Base-by-base conservation (phyloP, 2,797 vertebrate genomes). In the Chaetophractus vellerosus region DNA sequence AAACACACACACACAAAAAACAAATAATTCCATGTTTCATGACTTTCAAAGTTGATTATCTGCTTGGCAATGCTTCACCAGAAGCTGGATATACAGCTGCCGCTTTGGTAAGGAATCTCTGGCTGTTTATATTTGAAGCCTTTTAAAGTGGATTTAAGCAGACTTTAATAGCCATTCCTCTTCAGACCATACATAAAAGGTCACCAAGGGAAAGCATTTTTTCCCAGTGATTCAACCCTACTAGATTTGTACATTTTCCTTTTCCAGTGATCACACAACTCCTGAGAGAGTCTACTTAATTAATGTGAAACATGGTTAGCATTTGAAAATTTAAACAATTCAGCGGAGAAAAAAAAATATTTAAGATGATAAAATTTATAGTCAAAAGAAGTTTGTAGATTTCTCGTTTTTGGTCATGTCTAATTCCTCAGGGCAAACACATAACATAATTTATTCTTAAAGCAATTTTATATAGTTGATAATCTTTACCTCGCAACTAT, bases 11-110 rank as follows among this genome's bases (percentile, higher is more conserved):
- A 88, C n/a, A n/a, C n/a, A 80, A 81, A 91, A 98, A 96, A 52
- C 90, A 94, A 96, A 97, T 92, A 96, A 97, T 97, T 69, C 50
- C 36, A 82, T 69, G 57, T 95, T 97, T 97, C 96, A 38, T 69
- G 96, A 97, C 64, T 97, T 97, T 93, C 90, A 91, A 96, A 97
- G 94, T 19, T 97, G 78, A 97, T 92, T 96, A 95, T 87, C 90
- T 94, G 79, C 88, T 95, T 96, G 98, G 92, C 75, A 95, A 95
- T 95, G 69, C 81, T 95, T 89, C 96, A 59, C 75, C 92, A 94
- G 94, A 75, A 79, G 91, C 93, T 45, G 81, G 91, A 95, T 38
- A 89, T 55, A 95, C 19, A 95, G 86, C 64, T 94, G 80, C 57
- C 41, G 50, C 94, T 96, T 98, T 90, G 96, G 89, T 88, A 97